Evolutionary conservation across 2,888 invertebrate species (phyloP), one percentile per base, ranked within the genome.

Genomic region (Furcula furcula): DNA sequence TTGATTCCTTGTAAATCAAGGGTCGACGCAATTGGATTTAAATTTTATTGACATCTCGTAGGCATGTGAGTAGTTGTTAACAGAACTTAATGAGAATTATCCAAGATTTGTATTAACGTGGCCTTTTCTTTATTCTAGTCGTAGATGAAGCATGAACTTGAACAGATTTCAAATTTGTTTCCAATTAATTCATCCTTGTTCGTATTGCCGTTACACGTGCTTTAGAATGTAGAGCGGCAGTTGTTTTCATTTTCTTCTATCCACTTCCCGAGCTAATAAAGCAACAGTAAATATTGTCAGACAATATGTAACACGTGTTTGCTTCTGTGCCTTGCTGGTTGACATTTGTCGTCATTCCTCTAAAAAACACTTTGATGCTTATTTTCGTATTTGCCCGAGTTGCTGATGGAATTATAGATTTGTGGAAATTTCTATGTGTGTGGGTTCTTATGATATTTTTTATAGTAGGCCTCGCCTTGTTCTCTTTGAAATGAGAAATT

Each of bases 331-430:
- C 68, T 71, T 68, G 71, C 70, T 75, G 76, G 65, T 75, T 69
- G 77, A 83, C 81, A 84, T 83, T 84, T 82, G 83, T 83, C 76
- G 79, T 72, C 75, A 81, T 76, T 64, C 72, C 68, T 77, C 72
- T 83, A 83, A 85, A 85, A 85, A 84, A 85, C 75, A 77, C 86
- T 86, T 87, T 86, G 86, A 86, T 77, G 84, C 78, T 84, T 86
- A 87, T 87, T 87, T 86, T 85, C 78, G 86, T 86, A 78, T 83
- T 82, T 75, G 79, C 77, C 66, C 48, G 66, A 58, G 64, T 70
- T 71, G 86, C 69, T 78, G 86, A 87, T 76, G 62, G 86, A 86
- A 80, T 82, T 86, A 87, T 85, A 74, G 82, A 80, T 87, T 84
- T 80, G 79, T 78, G 76, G 85, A 84, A 85, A 78, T 68, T 69